Base-by-base conservation (phyloP, 53 echinoderm and acorn worm species). In the Patiria pectinifera region DNA sequence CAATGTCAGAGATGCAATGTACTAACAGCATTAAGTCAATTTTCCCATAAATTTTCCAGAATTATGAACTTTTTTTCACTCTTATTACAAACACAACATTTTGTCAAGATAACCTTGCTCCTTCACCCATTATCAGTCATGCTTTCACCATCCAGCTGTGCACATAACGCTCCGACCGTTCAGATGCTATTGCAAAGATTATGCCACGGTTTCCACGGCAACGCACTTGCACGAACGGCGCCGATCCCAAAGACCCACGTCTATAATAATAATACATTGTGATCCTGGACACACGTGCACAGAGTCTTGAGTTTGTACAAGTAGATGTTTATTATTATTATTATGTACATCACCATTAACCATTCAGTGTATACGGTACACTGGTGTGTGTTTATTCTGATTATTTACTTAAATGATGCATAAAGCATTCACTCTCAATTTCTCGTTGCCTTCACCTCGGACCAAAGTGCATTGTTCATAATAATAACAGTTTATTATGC, bases 201-300 rank as follows among this genome's bases (percentile, higher is more conserved):
- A 87, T 76, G 87, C 87, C 25, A 21, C 10, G 21, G 87, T 87
- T 87, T 87, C 87, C 87, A 87, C 60, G 87, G 87, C 45, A 9
- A 87, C 58, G 60, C 59, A 15, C 61, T 47, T 77, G 87, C 87
- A 77, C n/a, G 86, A 25, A 72, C 71, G 86, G 48, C 74, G 71
- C 71, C 46, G 58, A 85, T 62, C 35, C 70, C 23, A 53, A 44
- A 19, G 22, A 74, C 9, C 74, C 24, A 23, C 24, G 24, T 10
- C 74, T 66, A 69, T 15, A 21, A 21, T 23, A 74, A 74, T 21
- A 8, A n/a, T 24, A 5, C 74, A 74, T 9, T 2, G 22, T 23
- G 74, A 74, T 23, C 74, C 74, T 10, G 3, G 22, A 69, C 74
- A 23, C 23, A 74, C 3, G 74, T 24, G 21, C 19, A 70, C 16